Evolutionary conservation across 2,113 vertebrate genomes (phyloP).

Genomic region (Mustelus asterias): DNA sequence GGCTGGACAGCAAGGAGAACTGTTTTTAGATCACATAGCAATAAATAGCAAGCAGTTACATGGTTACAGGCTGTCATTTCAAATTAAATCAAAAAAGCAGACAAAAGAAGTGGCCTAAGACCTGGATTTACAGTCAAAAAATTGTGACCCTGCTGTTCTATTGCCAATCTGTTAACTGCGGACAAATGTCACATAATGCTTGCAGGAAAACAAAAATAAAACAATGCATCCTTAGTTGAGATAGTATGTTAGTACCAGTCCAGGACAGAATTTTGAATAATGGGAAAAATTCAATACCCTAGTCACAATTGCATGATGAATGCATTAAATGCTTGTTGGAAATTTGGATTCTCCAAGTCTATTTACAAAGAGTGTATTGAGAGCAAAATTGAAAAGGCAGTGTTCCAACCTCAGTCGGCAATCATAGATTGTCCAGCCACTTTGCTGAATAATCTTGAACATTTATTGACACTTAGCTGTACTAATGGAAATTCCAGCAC

Average conservation of each 20-base stretch:
- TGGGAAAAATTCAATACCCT: neutral
- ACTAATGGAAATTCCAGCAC: neutral
- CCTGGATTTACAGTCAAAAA: neutral
- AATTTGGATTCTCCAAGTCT: neutral
- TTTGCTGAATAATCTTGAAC: conserved; percentile 2
- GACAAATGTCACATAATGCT: neutral
- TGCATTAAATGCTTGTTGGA: neutral
- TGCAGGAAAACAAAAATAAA: neutral
- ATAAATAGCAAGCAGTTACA: neutral
- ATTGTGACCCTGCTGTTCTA: neutral
- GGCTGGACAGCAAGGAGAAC: neutral
- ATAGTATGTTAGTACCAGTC: neutral
- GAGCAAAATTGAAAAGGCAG: neutral
- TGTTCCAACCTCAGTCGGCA: neutral
- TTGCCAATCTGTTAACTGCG: neutral
- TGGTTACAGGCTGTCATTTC: neutral
- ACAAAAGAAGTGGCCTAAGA: neutral
- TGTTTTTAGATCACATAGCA: neutral
- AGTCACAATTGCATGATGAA: neutral
- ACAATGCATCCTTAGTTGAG: neutral
- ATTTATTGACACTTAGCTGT: neutral
- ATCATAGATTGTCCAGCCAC: neutral
- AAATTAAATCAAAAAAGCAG: neutral
- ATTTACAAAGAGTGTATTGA: neutral
- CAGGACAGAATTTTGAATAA: neutral